These are phyloP conservation scores for Zoroaster sp. DNA, from an alignment of 53 echinoderm and acorn worm genomes.

Conservation along the genomic window DNA sequence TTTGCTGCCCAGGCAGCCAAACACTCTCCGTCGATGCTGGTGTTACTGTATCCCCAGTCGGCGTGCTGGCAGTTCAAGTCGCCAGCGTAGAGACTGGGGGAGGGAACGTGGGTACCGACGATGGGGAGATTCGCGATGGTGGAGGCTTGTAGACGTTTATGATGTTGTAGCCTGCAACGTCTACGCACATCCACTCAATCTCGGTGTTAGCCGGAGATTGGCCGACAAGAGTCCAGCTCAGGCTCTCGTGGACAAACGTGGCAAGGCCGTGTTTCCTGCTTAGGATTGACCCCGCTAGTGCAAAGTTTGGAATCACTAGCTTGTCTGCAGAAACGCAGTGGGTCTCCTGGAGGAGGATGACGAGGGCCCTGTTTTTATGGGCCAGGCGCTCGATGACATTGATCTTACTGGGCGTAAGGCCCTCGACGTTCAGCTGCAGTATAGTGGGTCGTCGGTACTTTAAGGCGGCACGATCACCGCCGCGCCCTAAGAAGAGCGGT, in stretches of 20 bases:
- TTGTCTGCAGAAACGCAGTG: background rate
- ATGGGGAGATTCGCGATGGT: background rate
- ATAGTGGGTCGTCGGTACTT: background rate
- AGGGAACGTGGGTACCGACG: background rate
- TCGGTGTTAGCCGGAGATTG: background rate
- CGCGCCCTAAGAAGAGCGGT: background rate
- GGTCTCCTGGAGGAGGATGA: background rate
- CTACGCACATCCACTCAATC: background rate
- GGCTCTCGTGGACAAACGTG: background rate
- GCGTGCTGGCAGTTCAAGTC: slow-evolving; percentile 12
- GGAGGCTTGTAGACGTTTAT: slow-evolving; percentile 8
- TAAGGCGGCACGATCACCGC: background rate
- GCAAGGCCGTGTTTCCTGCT: background rate
- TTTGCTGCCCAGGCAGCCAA: slow-evolving; percentile 3
- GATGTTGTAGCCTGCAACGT: background rate
- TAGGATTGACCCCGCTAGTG: background rate
- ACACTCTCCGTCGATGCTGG: background rate
- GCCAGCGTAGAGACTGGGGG: background rate
- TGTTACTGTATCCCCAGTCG: slow-evolving; percentile 4
- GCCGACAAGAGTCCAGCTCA: background rate
- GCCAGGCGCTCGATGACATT: background rate
- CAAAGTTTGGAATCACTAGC: background rate
- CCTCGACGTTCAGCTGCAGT: slow-evolving; percentile 4
- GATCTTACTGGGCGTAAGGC: background rate
- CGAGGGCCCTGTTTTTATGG: background rate